Evolutionary conservation across 2,797 vertebrate genomes (phyloP).

Genomic region (Hippopotamyrus pictus): DNA sequence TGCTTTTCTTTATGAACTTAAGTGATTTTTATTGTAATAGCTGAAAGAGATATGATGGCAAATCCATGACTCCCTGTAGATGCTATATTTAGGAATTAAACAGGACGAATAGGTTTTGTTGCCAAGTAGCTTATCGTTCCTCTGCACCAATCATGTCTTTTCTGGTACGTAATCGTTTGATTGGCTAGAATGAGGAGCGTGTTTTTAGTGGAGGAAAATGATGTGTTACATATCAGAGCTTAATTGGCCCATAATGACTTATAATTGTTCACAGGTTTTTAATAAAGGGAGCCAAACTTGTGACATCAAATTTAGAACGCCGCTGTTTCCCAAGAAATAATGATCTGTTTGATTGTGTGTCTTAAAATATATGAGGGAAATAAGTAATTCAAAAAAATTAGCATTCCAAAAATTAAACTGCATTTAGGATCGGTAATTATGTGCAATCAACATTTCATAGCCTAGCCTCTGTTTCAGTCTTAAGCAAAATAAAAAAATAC

Average conservation of each 20-base stretch:
- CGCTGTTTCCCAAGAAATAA: background rate
- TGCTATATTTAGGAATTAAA: background rate
- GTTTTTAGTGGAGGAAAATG: background rate
- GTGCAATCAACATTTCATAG: slow-evolving; percentile 9
- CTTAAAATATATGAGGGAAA: slow-evolving; percentile 10
- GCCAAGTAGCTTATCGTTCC: background rate
- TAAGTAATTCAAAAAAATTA: background rate
- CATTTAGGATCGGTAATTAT: slow-evolving; percentile 13
- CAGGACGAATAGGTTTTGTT: background rate
- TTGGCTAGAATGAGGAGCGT: background rate
- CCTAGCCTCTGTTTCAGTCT: slow-evolving; percentile 12
- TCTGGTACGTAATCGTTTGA: background rate
- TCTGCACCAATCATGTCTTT: background rate
- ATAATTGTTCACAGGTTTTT: slow-evolving; percentile 20
- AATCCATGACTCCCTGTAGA: background rate
- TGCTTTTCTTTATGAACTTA: background rate
- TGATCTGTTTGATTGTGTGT: slow-evolving; percentile 8
- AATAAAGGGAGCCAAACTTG: slow-evolving; percentile 16
- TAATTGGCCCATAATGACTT: background rate
- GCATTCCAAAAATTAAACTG: slow-evolving; percentile 3
- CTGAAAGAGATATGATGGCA: background rate
- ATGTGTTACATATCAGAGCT: slow-evolving; percentile 16
- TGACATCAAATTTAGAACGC: background rate
- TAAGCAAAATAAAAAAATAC: background rate
- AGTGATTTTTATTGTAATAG: background rate